Percentiles rank a stretch among this genome's conserved stretches.
Evolutionary conservation across 2,797 vertebrate species (phyloP).

Genomic region (Nyctalus aviator): DNA sequence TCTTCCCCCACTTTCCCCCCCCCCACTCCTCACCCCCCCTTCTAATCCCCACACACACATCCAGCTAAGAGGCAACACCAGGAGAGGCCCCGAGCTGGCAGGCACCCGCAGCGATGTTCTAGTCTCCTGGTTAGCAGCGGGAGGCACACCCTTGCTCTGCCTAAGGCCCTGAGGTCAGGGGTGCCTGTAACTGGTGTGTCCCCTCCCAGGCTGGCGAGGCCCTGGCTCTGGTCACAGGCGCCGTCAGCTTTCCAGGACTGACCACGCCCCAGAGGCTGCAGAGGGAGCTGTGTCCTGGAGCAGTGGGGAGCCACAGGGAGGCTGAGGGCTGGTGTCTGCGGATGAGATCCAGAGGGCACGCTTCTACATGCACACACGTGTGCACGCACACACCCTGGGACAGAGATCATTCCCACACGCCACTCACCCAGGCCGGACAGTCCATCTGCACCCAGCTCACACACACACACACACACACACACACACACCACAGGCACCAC

Average conservation of each 20-base stretch:
- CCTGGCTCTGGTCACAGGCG: accelerated
- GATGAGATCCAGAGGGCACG: background rate
- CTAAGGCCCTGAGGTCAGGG: background rate
- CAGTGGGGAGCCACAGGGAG: accelerated
- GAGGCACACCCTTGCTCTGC: slow-evolving; percentile 61
- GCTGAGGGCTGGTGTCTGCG: background rate
- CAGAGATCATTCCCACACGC: background rate
- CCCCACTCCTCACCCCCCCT: too few species aligned
- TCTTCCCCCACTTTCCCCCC: slow-evolving; percentile 50
- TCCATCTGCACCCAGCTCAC: too few species aligned
- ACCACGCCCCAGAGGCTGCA: background rate
- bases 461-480: too few species aligned
- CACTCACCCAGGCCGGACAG: accelerated
- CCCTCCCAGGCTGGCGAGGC: background rate
- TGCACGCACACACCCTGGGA: accelerated
- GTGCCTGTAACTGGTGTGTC: background rate
- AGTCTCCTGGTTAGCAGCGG: slow-evolving; percentile 26
- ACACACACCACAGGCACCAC: too few species aligned
- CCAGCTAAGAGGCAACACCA: slow-evolving; percentile 71
- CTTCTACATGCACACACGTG: too few species aligned
- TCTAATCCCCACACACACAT: background rate
- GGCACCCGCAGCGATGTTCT: slow-evolving; percentile 69
- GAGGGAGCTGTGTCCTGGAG: too few species aligned
- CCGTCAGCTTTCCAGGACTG: background rate
- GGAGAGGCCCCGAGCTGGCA: slow-evolving; percentile 77